These are phyloP conservation scores for Drosophila burlai DNA, from an alignment of 1,140 invertebrate species.

Conservation along the genomic window DNA sequence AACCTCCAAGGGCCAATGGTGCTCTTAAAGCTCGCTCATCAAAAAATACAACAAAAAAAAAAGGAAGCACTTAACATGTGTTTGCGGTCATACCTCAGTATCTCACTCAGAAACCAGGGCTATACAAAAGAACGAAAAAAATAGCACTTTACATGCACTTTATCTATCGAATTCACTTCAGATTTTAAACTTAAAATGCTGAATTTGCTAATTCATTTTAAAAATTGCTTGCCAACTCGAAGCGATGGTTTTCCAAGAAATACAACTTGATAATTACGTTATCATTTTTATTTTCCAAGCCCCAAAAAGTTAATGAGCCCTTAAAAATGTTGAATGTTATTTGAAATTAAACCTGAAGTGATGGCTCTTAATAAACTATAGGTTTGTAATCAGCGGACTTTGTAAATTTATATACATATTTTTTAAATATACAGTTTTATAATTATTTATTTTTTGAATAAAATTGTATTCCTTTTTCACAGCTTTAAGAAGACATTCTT, in stretches of 20 bases:
- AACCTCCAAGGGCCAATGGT: conserved; percentile 21
- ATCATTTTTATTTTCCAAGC: neutral
- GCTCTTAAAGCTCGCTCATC: conserved; percentile 68
- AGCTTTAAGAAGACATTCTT: no score
- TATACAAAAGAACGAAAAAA: neutral
- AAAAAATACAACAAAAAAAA: conserved; percentile 28
- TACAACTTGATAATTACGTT: neutral
- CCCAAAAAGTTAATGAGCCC: neutral
- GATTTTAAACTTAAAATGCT: neutral
- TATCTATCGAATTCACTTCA: neutral
- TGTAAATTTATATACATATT: neutral
- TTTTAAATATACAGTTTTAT: neutral
- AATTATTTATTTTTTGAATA: no score
- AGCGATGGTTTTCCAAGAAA: neutral
- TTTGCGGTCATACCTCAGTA: conserved; percentile 9
- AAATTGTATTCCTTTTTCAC: no score
- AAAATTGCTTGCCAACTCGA: neutral
- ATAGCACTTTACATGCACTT: neutral
- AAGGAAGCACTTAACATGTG: conserved; percentile 49
- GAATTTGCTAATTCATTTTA: neutral
- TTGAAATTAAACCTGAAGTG: neutral
- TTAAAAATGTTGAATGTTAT: neutral
- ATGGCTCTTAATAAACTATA: neutral
- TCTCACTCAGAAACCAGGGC: conserved; percentile 21
- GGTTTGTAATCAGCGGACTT: no score